Percentiles rank a stretch among this genome's conserved stretches.
These are phyloP conservation scores for Spheniscus humboldti DNA, from an alignment of 2,797 vertebrate genomes.

Conservation along the genomic window DNA sequence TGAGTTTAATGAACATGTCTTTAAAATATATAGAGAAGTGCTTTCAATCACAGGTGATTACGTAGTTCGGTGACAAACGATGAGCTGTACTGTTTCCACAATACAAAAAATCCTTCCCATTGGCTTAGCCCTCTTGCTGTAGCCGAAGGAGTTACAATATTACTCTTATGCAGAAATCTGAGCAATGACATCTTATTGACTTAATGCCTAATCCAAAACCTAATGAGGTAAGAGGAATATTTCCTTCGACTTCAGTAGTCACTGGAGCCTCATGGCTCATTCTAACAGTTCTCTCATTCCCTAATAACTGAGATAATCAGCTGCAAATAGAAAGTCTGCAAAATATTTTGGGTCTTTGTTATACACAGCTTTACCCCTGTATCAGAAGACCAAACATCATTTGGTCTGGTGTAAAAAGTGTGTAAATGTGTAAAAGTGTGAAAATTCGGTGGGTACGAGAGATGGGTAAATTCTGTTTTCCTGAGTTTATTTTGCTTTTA, in stretches of 20 bases:
- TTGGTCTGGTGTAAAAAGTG: background rate
- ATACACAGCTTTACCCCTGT: background rate
- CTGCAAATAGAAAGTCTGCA: background rate
- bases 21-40: background rate
- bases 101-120: background rate
- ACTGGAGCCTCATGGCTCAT: background rate
- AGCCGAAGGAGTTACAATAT: background rate
- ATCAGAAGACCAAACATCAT: background rate
- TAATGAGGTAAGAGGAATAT: slow-evolving; percentile 42
- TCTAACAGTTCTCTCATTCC: background rate
- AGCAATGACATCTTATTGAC: background rate
- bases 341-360: background rate
- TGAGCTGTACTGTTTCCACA: background rate
- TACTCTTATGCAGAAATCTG: background rate
- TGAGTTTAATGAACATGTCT: background rate
- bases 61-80: background rate
- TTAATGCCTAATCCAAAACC: slow-evolving; percentile 42
- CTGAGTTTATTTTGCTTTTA: background rate
- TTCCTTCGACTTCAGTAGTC: background rate
- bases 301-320: background rate
- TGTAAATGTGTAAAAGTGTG: background rate
- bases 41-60: background rate
- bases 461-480: background rate
- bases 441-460: background rate
- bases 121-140: background rate